phyloP scores from a whole-genome alignment of 2,113 vertebrate species.

The Brevimyrus niger region DNA sequence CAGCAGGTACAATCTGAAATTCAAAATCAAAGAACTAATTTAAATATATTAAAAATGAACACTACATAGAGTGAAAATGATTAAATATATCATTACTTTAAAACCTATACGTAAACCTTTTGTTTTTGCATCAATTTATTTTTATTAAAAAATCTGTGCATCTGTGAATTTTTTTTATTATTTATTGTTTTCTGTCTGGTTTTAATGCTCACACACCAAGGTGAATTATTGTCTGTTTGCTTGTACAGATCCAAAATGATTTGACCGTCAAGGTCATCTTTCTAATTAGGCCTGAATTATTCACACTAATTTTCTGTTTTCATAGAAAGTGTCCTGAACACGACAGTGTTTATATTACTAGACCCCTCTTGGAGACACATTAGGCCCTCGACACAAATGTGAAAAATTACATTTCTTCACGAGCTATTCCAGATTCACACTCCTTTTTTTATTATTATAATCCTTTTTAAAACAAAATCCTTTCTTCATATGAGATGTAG shows the following conservation, averaged over 20 bases:
- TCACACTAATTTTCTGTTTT: neutral
- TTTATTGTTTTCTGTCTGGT: neutral
- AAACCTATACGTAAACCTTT: neutral
- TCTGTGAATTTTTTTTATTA: neutral
- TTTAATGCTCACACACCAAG: neutral
- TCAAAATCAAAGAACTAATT: neutral
- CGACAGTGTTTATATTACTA: neutral
- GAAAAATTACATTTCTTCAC: neutral
- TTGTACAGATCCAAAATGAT: neutral
- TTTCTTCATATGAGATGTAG: neutral
- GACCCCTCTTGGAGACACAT: neutral
- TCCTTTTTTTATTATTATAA: neutral
- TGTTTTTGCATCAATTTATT: neutral
- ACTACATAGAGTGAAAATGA: neutral
- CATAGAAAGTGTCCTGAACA: neutral
- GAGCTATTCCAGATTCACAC: neutral
- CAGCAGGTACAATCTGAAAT: neutral
- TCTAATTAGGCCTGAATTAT: neutral
- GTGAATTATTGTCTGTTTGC: neutral
- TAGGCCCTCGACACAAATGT: neutral
- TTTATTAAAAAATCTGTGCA: neutral
- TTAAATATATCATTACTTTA: neutral
- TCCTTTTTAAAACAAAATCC: neutral
- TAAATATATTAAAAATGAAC: neutral
- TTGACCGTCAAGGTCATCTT: neutral